A percentile compares a stretch with the other conserved stretches of the same genome.
phyloP scores from a whole-genome alignment of 1,140 invertebrate species.

The Charaxes varanes region DNA sequence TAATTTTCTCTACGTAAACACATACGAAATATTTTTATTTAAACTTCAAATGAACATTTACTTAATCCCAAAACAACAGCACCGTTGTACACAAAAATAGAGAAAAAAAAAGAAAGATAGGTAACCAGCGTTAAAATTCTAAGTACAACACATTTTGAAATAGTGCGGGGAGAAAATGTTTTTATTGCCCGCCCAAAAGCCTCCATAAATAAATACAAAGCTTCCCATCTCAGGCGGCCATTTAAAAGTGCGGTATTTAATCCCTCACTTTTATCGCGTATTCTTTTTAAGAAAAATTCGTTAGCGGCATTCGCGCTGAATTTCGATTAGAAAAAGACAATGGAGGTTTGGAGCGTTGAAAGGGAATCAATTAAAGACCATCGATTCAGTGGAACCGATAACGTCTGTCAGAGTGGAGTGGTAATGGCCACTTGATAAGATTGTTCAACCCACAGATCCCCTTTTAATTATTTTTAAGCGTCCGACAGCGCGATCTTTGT shows the following conservation, averaged over 20 bases:
- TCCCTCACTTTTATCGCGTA: conserved; percentile 22
- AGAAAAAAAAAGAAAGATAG: not conserved
- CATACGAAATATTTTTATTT: too few relatives aligned
- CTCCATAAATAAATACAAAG: conserved; percentile 22
- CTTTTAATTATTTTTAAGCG: conserved; percentile 21
- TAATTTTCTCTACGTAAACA: too few relatives aligned
- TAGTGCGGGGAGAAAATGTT: conserved; percentile 15
- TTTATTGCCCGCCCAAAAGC: conserved; percentile 13
- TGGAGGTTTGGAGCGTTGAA: conserved; percentile 15
- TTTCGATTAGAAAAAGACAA: conserved; percentile 25
- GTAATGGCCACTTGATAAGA: conserved; percentile 22
- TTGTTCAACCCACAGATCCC: conserved; percentile 16
- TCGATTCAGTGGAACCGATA: conserved; percentile 22
- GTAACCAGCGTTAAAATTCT: conserved; percentile 4
- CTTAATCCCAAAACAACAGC: not conserved
- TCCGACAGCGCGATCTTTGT: conserved; percentile 3
- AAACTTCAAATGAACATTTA: not conserved
- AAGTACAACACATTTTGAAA: conserved; percentile 16
- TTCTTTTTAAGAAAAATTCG: conserved; percentile 23
- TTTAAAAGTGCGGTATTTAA: conserved; percentile 22
- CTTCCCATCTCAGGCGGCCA: conserved; percentile 12
- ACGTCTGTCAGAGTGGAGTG: conserved; percentile 21
- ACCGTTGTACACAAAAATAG: conserved; percentile 9
- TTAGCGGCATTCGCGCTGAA: conserved; percentile 17
- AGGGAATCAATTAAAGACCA: conserved; percentile 24